Base-by-base conservation (phyloP, 2,113 vertebrate species). In the Anser cygnoides region DNA sequence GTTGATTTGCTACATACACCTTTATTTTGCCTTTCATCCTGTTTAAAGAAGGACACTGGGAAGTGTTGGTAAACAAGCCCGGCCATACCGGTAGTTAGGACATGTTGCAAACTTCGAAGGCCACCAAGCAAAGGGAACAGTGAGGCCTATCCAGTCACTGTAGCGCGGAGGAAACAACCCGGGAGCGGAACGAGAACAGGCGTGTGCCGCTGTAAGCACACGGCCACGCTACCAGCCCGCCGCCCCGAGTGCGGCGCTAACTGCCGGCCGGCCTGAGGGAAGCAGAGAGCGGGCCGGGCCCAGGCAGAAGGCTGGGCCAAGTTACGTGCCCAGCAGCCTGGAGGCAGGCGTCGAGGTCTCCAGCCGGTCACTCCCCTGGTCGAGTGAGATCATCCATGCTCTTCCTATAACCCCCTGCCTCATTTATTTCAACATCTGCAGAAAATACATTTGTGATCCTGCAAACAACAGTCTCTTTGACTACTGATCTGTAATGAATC, bases 401-500 rank as follows among this genome's bases (percentile, higher is more conserved):
- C 12, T 33, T 37, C 57, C 65, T 31, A 20, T 1, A 68, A 84
- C 11, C 84, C 94, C 83, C 92, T 2, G 2, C 84, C 84, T 76
- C 89, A 87, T 52, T 84, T 78, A 55, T 92, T 81, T 57, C 91
- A 52, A 75, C 92, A 93, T 84, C 89, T 87, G 73, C 66, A 61
- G 57, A 57, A 92, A 93, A 29, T 8, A 3, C 4, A 0, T 21
- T 37, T 7, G 6, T 4, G 88, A 41, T 21, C 62, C 82, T 49
- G 59, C 67, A 66, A 62, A 93, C 70, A 94, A 29, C 14, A 43
- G 25, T 0, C 25, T 71, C 87, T 87, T 18, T 61, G 78, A 26
- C 66, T 88, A 2, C 37, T 1, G 46, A 31, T 52, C 76, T 1
- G 0, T 13, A 46, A 29, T 0, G 33, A 92, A 57, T 91, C 87